Base-by-base conservation (phyloP, 2,797 vertebrate genomes). In the Novumbra hubbsi region DNA sequence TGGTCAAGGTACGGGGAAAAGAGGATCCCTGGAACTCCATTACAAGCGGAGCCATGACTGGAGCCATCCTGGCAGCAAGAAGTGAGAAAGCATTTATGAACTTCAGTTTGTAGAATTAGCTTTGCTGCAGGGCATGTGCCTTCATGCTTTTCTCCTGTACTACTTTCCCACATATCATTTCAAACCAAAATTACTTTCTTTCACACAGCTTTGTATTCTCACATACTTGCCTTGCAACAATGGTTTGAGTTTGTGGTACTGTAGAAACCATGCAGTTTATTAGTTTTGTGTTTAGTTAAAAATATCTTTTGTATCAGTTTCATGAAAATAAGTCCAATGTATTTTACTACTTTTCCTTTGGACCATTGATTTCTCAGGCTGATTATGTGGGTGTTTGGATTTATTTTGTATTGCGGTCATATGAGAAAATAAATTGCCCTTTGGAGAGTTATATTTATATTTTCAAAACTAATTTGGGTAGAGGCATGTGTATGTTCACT, bases 11-110 rank as follows among this genome's bases (percentile, higher is more conserved):
- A 71, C 90, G 98, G 76, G 98, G 96, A 38, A 99, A 98, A 78
- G 98, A 99, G 85, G 98, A 99, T 89, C 97, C 98, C 0, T 99
- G 98, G 98, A 99, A 99, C 84, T 98, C 97, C 0, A 99, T 99
- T 88, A 98, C 96, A 0, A 99, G 98, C 0, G 98, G 97, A 64
- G 98, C 98, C 77, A 93, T 99, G 88, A 99, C 97, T 0, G 98
- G 98, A 79, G 98, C 98, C 63, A 95, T 99, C 69, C 92, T 99
- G n/a, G 97, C 98, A 78, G 95, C 97, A 63, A 95, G 98, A 95
- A 99, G 98, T 99, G 89, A 97, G 97, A 88, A 5, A 57, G 21
- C 4, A 21, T 11, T 60, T 27, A 60, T 24, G 27, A 49, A 4
- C n/a, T 11, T 41, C 57, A 24, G 1, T 50, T 21, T 4, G 19